These are phyloP conservation scores for Bradypodion pumilum DNA, from an alignment of 2,797 vertebrate species.

Conservation along the genomic window DNA sequence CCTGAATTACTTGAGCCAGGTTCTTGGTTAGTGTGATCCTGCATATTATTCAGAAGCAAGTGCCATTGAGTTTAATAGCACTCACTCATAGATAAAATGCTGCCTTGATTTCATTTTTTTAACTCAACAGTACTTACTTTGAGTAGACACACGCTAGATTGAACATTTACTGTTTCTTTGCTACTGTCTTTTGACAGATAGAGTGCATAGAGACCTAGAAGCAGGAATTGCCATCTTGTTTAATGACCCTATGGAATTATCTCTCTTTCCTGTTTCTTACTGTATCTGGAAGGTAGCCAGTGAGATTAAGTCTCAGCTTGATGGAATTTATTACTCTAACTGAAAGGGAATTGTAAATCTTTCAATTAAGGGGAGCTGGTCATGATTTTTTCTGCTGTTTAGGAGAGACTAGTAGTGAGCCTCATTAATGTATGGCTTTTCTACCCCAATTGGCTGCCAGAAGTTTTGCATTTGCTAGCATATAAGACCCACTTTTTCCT, in stretches of 20 bases:
- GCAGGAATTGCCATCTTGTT: constrained; percentile 6
- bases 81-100: not conserved
- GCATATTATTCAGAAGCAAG: no score
- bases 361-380: constrained; percentile 7
- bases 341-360: not conserved
- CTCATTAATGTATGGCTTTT: not conserved
- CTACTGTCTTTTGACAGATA: not conserved
- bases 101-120: not conserved
- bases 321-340: not conserved
- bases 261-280: not conserved
- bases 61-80: not conserved
- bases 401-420: not conserved
- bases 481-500: no score
- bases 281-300: not conserved
- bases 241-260: not conserved
- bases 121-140: not conserved
- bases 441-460: not conserved
- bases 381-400: constrained; percentile 1
- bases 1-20: no score
- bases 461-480: no score
- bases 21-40: no score
- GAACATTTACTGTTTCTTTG: not conserved
- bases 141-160: not conserved
- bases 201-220: not conserved
- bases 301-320: constrained; percentile 5